Evolutionary conservation across 2,888 invertebrate genomes (phyloP), one percentile per base, ranked within the genome.

Genomic region (Morpho helenor): DNA sequence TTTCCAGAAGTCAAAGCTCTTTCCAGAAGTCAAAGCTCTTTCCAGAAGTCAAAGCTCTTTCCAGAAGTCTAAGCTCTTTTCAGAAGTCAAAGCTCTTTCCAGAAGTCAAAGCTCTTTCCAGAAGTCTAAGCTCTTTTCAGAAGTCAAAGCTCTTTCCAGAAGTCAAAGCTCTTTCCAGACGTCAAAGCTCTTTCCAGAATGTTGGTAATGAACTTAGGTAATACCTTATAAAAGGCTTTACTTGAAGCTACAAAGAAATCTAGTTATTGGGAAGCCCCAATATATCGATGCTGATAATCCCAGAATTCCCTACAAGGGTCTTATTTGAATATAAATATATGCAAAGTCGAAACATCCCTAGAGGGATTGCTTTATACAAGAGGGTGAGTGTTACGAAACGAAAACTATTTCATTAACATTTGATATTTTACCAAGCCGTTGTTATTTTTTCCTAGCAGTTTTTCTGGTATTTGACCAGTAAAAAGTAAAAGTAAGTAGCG

Each of bases 321-420:
- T 63, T 74, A 77, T 77, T 75, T 76, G 76, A 79, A 79, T 79
- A 77, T 68, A 75, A 77, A 80, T 79, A 74, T 68, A 70, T 47
- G 62, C 52, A 63, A 60, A 65, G 58, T 61, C 69, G 68, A 69
- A 64, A 71, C 65, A 72, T 70, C 70, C 69, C 76, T 63, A 71
- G 72, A 62, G 69, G 62, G 65, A 71, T 68, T 66, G 59, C 60
- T 64, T 61, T 23, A 64, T 57, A 65, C 66, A 64, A 65, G 64
- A 43, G 43, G 43, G 47, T 49, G 23, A 64, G 63, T 60, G 61
- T 64, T 51, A 60, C 60, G 59, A 63, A 66, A 62, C 62, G 62
- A 62, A 63, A 57, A 62, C 60, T 47, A 61, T 56, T 58, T 23
- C 48, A 45, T 55, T 46, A 48, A n/a, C 51, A 51, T 54, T 49